Percentiles rank a stretch among this genome's conserved stretches.
Conservation (phyloP, 2,888 invertebrate species). For the Brachylomia viminalis region DNA sequence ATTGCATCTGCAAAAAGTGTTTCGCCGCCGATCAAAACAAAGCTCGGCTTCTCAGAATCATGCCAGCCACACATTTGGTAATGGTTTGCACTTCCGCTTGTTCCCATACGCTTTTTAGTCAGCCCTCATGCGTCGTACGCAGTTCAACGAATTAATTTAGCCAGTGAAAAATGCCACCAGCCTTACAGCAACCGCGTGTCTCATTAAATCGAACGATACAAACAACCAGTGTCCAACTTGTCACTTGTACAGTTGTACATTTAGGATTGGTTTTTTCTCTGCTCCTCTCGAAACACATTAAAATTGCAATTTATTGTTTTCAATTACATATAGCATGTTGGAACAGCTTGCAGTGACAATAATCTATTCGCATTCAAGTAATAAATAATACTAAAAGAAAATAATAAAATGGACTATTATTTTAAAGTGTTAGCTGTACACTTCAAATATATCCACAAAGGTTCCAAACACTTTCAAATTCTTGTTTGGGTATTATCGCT, state of each 20-base stretch:
- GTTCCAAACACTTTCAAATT: constrained; percentile 19
- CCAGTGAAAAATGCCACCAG: constrained; percentile 72
- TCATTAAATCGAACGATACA: constrained; percentile 72
- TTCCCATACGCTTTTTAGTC: constrained; percentile 78
- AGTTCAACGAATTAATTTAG: constrained; percentile 86
- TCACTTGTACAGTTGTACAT: constrained; percentile 66
- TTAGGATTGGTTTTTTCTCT: constrained; percentile 56
- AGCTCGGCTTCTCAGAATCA: constrained; percentile 73
- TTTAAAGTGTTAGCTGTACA: neutral
- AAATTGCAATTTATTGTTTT: constrained; percentile 56
- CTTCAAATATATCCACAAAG: constrained; percentile 1
- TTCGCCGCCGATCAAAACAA: constrained; percentile 65
- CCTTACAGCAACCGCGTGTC: constrained; percentile 62
- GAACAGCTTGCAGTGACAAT: constrained; percentile 41
- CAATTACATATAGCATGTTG: constrained; percentile 45
- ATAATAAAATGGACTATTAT: neutral
- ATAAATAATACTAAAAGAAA: constrained; percentile 7
- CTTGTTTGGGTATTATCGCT: constrained; percentile 36
- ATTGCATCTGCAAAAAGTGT: constrained; percentile 50
- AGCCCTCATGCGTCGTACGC: constrained; percentile 70
- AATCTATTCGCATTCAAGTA: constrained; percentile 27
- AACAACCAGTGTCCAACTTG: constrained; percentile 69
- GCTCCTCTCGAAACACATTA: constrained; percentile 40
- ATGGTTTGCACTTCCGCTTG: constrained; percentile 85
- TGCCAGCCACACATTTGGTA: constrained; percentile 84